Evolutionary conservation across 2,113 vertebrate species (phyloP).

Genomic region (Salvator merianae): DNA sequence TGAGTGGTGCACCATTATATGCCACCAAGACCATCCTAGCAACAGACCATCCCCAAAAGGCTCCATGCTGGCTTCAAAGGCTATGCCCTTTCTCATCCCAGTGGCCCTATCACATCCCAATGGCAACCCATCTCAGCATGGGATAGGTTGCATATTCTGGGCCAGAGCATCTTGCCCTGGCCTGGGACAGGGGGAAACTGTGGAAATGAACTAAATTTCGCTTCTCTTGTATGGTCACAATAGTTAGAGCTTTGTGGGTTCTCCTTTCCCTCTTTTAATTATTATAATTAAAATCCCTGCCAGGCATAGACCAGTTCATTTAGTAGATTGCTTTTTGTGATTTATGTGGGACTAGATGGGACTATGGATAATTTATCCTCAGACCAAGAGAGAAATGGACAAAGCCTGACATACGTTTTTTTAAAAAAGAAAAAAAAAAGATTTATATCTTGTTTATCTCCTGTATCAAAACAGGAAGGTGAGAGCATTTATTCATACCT

Average conservation of each 20-base stretch:
- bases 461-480: not conserved
- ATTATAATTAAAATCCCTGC: slow-evolving; percentile 65
- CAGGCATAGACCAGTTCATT: slow-evolving; percentile 67
- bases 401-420: slow-evolving; percentile 71
- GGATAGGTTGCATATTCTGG: too few relatives aligned
- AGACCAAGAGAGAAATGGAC: slow-evolving; percentile 79
- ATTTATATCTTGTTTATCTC: not conserved
- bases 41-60: too few relatives aligned
- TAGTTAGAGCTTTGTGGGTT: slow-evolving; percentile 71
- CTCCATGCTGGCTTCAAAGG: too few relatives aligned
- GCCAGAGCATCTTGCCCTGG: too few relatives aligned
- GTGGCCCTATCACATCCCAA: too few relatives aligned
- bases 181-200: too few relatives aligned
- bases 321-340: slow-evolving; percentile 78
- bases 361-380: slow-evolving; percentile 80
- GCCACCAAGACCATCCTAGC: too few relatives aligned
- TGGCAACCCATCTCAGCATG: too few relatives aligned
- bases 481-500: not conserved
- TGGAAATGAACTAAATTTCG: slow-evolving; percentile 12
- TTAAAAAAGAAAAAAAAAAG: not conserved
- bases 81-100: too few relatives aligned
- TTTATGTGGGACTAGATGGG: slow-evolving; percentile 77
- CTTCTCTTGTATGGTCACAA: slow-evolving; percentile 64
- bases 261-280: slow-evolving; percentile 61
- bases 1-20: too few relatives aligned